phyloP scores from a whole-genome alignment of 2,113 vertebrate genomes.

The Gobio gobio region DNA sequence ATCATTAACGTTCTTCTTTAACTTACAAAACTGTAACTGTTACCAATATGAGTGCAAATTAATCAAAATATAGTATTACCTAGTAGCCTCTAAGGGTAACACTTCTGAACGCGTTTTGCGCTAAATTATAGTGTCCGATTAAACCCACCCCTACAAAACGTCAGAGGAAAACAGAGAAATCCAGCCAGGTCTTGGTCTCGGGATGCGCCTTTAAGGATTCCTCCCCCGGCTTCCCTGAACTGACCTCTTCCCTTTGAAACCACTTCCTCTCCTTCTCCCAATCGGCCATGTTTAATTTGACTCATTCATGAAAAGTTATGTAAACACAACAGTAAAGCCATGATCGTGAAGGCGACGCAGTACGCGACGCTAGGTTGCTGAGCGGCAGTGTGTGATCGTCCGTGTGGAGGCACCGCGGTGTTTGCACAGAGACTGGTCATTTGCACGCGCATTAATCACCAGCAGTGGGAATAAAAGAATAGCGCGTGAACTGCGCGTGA shows the following conservation, averaged over 20 bases:
- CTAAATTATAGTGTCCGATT: not conserved
- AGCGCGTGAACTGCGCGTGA: conserved; percentile 20
- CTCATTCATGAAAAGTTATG: conserved; percentile 77
- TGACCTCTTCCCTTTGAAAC: conserved; percentile 81
- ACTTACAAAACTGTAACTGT: not conserved
- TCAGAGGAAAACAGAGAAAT: not conserved
- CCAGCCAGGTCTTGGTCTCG: not conserved
- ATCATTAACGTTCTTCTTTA: not conserved
- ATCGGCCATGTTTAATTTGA: conserved; percentile 81
- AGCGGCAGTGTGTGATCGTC: not conserved
- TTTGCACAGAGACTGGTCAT: not conserved
- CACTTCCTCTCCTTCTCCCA: conserved; percentile 80
- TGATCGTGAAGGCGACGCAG: conserved; percentile 38
- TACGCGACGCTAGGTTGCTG: conserved; percentile 42
- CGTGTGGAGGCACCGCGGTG: not conserved
- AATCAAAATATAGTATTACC: not conserved
- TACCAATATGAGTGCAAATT: not conserved
- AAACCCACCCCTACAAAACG: not conserved
- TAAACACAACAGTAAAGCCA: conserved; percentile 58
- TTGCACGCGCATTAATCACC: not conserved
- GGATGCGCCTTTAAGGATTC: conserved; percentile 59
- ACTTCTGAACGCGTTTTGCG: too few relatives aligned
- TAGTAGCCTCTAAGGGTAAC: not conserved
- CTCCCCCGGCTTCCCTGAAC: conserved; percentile 71
- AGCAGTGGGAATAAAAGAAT: conserved; percentile 33